phyloP scores from a whole-genome alignment of 2,113 vertebrate species.

The Regulus satrapa region DNA sequence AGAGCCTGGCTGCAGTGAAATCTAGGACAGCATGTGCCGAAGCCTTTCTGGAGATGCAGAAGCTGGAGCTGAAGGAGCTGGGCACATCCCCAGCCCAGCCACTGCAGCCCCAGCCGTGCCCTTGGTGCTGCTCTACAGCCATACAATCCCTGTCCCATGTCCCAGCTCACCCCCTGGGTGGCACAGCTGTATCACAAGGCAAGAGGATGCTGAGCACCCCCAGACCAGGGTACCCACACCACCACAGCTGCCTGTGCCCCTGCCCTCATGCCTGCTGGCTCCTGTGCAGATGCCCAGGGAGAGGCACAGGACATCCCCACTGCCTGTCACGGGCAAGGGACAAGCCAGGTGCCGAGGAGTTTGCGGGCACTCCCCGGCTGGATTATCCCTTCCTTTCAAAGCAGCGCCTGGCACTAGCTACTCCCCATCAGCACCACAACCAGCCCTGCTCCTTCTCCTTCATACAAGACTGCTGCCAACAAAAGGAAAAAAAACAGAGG shows the following conservation, averaged over 20 bases:
- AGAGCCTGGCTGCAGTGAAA: background rate
- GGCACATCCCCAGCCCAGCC: background rate
- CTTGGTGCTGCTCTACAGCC: accelerated
- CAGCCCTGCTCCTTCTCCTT: background rate
- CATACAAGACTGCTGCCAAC: background rate
- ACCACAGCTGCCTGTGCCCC: background rate
- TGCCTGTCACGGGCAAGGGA: background rate
- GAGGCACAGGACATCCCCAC: background rate
- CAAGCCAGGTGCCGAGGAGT: background rate
- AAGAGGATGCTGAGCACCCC: background rate
- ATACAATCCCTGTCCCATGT: background rate
- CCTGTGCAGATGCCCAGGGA: background rate
- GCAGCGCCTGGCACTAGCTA: background rate
- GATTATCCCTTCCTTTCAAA: background rate
- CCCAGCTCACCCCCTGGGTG: accelerated
- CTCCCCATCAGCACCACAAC: background rate
- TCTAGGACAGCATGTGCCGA: background rate
- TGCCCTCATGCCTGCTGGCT: accelerated
- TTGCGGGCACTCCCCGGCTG: background rate
- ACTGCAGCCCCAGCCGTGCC: accelerated
- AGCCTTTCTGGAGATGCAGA: background rate
- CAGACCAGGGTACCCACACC: background rate
- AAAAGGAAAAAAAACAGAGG: background rate
- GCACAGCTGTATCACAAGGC: background rate
- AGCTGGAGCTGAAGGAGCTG: background rate